Conservation (phyloP, 1,140 invertebrate species). For the Centruroides sculpturatus region DNA sequence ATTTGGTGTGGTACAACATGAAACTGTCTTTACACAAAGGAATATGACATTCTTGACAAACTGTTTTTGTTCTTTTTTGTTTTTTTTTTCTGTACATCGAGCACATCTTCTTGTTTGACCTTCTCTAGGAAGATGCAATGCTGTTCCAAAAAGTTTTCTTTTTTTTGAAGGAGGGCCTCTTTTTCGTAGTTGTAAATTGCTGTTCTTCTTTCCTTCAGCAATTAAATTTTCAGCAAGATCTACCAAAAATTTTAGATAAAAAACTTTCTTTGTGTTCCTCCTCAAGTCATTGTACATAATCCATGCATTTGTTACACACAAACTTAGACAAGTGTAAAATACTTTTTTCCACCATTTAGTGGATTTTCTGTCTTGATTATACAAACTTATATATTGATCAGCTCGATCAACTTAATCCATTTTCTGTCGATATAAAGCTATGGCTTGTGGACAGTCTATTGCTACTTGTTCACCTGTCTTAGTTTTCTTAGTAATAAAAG, state of each 20-base stretch:
- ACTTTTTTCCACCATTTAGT: conserved; percentile 19
- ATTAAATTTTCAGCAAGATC: conserved; percentile 16
- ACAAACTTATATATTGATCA: conserved; percentile 23
- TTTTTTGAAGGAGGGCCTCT: conserved; percentile 7
- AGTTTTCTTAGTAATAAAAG: conserved; percentile 6
- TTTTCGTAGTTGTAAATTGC: conserved; percentile 2
- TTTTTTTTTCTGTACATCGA: conserved; percentile 7
- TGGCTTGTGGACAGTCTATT: conserved; percentile 25
- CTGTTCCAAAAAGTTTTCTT: conserved; percentile 6
- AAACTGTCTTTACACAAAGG: conserved; percentile 11
- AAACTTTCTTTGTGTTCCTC: conserved; percentile 11
- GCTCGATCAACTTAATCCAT: conserved; percentile 33
- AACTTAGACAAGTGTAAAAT: conserved; percentile 16
- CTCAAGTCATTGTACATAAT: conserved; percentile 11
- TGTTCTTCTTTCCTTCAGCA: conserved; percentile 4
- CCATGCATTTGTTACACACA: conserved; percentile 14
- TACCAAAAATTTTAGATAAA: conserved; percentile 11
- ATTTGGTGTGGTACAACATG: conserved; percentile 10
- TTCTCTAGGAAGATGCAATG: conserved; percentile 15
- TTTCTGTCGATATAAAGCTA: conserved; percentile 28
- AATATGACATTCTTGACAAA: conserved; percentile 7
- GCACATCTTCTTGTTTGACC: conserved; percentile 6
- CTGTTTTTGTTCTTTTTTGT: conserved; percentile 8
- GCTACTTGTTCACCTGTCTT: conserved; percentile 10
- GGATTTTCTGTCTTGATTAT: conserved; percentile 18